Percentiles rank a stretch among this genome's conserved stretches.
Conservation (phyloP, 2,888 invertebrate genomes). For the Clitarchus hookeri region DNA sequence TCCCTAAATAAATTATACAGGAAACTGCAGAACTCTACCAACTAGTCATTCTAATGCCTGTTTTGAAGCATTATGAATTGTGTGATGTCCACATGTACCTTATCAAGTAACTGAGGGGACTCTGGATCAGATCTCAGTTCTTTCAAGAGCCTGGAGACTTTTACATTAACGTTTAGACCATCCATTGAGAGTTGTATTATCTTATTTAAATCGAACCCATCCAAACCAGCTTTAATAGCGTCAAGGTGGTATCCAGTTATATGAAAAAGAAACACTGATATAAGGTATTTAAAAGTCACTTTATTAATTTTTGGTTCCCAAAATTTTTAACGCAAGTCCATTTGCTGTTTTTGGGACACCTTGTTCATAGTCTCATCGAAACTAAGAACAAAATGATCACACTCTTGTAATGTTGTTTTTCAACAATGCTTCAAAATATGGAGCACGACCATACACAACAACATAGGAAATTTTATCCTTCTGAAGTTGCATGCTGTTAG, state of each 20-base stretch:
- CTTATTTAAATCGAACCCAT: not conserved
- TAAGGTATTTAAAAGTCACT: not conserved
- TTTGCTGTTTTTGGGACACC: not conserved
- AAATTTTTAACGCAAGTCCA: not conserved
- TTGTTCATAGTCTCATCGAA: constrained; percentile 4
- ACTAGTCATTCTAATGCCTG: not conserved
- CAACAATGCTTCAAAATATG: not conserved
- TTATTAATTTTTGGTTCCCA: not conserved
- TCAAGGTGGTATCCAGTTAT: not conserved
- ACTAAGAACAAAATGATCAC: constrained; percentile 1
- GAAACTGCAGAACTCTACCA: not conserved
- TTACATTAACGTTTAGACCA: not conserved
- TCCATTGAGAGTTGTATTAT: not conserved
- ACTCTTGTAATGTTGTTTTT: not conserved
- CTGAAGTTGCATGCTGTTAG: not conserved
- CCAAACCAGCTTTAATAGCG: not conserved
- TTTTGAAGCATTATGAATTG: not conserved
- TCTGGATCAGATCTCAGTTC: not conserved
- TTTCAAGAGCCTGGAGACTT: not conserved
- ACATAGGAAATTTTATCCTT: not conserved
- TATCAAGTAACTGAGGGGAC: not conserved
- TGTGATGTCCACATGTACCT: not conserved
- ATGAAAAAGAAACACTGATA: not conserved
- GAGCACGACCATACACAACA: not conserved
- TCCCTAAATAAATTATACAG: not conserved